Evolutionary conservation across 2,797 vertebrate species (phyloP).

Genomic region (Scomberomorus guttatus): DNA sequence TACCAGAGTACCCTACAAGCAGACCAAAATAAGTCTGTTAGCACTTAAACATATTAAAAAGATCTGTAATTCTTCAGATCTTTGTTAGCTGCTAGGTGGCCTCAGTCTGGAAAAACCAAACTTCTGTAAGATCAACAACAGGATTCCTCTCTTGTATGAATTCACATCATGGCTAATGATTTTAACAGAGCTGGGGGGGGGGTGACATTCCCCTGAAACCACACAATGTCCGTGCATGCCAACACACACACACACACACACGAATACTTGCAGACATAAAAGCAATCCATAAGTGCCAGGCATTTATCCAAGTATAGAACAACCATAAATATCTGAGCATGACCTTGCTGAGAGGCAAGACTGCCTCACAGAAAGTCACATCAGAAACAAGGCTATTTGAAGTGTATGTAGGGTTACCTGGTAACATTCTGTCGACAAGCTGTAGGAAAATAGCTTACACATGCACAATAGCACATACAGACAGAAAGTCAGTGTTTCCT

Average conservation of each 20-base stretch:
- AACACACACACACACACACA: neutral
- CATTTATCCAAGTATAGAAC: conserved; percentile 8
- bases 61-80: neutral
- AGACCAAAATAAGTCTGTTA: neutral
- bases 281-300: neutral
- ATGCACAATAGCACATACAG: neutral
- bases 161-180: conserved; percentile 61
- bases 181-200: conserved; percentile 55
- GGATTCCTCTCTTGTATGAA: conserved; percentile 23
- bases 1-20: neutral
- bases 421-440: neutral
- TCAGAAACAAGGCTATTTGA: conserved; percentile 5
- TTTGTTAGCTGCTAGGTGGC: neutral
- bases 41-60: neutral
- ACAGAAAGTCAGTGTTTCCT: neutral
- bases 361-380: neutral
- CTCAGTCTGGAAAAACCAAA: conserved; percentile 24
- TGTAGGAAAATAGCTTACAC: neutral
- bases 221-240: neutral
- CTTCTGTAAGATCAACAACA: conserved; percentile 23
- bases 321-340: conserved; percentile 6
- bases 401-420: conserved; percentile 9
- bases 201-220: conserved; percentile 19
- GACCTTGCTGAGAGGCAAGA: conserved; percentile 12
- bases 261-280: neutral